A percentile compares a stretch with the other conserved stretches of the same genome.
Evolutionary conservation across 2,797 vertebrate genomes (phyloP).

Genomic region (Anguilla anguilla): DNA sequence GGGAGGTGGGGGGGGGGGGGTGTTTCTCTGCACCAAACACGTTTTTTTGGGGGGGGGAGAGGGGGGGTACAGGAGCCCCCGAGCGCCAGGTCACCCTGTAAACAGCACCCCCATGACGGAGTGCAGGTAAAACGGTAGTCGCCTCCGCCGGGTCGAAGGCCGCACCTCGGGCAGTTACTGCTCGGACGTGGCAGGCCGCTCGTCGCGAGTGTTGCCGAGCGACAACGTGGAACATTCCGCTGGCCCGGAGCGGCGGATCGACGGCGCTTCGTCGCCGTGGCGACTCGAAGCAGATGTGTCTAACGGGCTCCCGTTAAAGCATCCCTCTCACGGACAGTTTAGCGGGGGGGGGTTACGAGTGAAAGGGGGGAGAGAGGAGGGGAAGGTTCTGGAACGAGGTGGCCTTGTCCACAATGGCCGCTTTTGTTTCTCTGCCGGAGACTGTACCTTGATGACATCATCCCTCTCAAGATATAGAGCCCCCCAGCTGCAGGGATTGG

Average conservation of each 20-base stretch:
- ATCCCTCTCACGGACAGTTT: constrained; percentile 1
- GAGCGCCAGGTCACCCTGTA: neutral
- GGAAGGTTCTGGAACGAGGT: neutral
- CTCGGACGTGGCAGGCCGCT: neutral
- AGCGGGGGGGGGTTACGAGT: constrained; percentile 8
- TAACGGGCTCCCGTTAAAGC: constrained; percentile 6
- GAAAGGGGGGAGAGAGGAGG: neutral
- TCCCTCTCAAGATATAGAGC: neutral
- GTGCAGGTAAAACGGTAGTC: neutral
- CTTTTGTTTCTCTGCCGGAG: constrained; percentile 22
- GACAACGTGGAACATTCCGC: neutral
- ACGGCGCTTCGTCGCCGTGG: neutral
- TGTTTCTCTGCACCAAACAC: too few species aligned
- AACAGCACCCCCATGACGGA: neutral
- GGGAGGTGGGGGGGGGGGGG: neutral
- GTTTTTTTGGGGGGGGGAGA: too few species aligned
- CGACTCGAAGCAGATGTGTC: neutral
- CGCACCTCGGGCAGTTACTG: neutral
- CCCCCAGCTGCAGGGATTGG: neutral
- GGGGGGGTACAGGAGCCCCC: too few species aligned
- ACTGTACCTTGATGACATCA: constrained; percentile 30
- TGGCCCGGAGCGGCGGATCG: neutral
- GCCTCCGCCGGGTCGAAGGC: neutral
- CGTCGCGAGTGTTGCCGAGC: neutral
- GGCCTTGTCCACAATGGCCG: neutral